phyloP scores from a whole-genome alignment of 2,797 vertebrate genomes.

The Leptoclinus maculatus region DNA sequence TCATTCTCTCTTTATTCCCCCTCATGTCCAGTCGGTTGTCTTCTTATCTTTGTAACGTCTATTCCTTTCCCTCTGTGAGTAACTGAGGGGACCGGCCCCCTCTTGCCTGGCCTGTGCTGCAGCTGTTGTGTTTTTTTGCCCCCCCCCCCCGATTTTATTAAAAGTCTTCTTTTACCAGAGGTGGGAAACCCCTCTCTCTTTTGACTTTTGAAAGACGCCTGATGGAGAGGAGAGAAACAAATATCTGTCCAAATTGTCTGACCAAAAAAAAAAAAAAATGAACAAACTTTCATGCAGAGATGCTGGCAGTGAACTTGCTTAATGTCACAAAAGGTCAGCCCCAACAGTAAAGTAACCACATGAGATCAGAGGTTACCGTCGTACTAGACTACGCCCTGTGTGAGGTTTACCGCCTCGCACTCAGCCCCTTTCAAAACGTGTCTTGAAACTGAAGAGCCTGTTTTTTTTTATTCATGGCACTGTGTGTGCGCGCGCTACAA shows the following conservation, averaged over 20 bases:
- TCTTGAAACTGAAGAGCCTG: constrained; percentile 40
- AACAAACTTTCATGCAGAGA: constrained; percentile 9
- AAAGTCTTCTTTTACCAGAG: constrained; percentile 72
- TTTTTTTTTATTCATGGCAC: constrained; percentile 27
- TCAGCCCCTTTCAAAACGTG: constrained; percentile 75
- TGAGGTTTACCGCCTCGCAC: constrained; percentile 49
- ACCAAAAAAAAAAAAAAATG: not conserved
- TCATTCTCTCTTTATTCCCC: constrained; percentile 87
- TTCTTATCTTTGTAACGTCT: constrained; percentile 96
- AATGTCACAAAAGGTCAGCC: not conserved
- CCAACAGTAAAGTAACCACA: constrained; percentile 30
- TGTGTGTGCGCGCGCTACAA: constrained; percentile 16
- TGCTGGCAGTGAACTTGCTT: not conserved
- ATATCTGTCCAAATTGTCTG: constrained; percentile 2
- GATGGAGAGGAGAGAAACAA: constrained; percentile 51
- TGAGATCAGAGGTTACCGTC: constrained; percentile 6
- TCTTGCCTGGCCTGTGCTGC: constrained; percentile 84
- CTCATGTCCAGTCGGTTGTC: constrained; percentile 94
- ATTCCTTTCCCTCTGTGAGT: constrained; percentile 97
- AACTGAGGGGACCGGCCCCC: constrained; percentile 81
- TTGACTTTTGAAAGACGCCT: constrained; percentile 74
- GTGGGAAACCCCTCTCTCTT: constrained; percentile 66
- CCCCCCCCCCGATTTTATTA: constrained; percentile 36
- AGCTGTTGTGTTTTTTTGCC: constrained; percentile 80
- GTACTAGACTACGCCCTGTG: constrained; percentile 24